Evolutionary conservation across 2,113 vertebrate genomes (phyloP).

Genomic region (Falcunculus frontatus): DNA sequence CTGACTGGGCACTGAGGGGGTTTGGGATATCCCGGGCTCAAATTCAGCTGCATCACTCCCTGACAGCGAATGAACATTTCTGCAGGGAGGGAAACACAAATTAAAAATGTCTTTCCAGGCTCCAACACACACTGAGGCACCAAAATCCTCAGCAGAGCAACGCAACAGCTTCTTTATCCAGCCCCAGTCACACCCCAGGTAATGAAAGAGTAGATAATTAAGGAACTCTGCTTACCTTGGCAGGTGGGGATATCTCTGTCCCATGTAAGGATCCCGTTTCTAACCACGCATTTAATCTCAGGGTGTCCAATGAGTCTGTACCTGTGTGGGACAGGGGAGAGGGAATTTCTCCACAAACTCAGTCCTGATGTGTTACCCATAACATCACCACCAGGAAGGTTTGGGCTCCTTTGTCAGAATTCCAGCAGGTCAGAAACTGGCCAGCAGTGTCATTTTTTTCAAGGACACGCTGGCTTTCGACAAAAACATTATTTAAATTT

Average conservation of each 20-base stretch:
- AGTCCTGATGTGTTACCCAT: neutral
- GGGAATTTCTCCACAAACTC: neutral
- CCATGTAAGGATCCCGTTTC: neutral
- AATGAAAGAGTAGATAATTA: neutral
- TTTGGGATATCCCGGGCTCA: neutral
- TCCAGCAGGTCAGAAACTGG: neutral
- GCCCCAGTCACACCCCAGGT: neutral
- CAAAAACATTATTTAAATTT: neutral
- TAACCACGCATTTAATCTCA: neutral
- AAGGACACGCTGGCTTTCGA: neutral
- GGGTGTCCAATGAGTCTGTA: slow-evolving; percentile 6
- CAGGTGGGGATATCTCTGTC: neutral
- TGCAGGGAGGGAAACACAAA: neutral
- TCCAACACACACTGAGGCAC: fast-evolving
- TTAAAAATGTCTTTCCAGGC: neutral
- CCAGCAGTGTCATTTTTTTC: neutral
- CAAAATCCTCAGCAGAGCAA: neutral
- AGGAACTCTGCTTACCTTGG: neutral
- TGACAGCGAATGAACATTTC: neutral
- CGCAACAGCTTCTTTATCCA: fast-evolving
- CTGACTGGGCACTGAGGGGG: fast-evolving
- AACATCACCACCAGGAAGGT: neutral
- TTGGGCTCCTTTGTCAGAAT: neutral
- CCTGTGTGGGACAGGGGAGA: neutral
- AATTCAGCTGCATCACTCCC: neutral